phyloP scores from a whole-genome alignment of 2,888 invertebrate genomes.

The Oscheius sp. region DNA sequence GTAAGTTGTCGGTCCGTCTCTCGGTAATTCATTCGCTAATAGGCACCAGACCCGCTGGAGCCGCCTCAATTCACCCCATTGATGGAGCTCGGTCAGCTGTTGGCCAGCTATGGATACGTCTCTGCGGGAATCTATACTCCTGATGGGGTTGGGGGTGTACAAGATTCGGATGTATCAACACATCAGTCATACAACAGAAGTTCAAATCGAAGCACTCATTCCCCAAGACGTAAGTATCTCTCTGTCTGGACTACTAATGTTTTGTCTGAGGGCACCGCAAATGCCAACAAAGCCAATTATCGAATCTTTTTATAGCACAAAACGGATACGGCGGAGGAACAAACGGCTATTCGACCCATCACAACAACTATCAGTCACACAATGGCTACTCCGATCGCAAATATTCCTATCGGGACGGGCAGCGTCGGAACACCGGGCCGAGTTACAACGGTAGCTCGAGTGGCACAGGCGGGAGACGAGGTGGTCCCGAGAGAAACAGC shows the following conservation, averaged over 20 bases:
- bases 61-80: constrained; percentile 35
- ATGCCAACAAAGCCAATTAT: too few species aligned
- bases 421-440: constrained; percentile 22
- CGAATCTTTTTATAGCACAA: constrained; percentile 7
- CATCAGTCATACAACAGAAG: neutral
- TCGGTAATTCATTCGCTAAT: neutral
- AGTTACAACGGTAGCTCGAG: neutral
- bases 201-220: constrained; percentile 9
- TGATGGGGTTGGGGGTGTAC: constrained; percentile 27
- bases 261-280: neutral
- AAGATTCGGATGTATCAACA: neutral
- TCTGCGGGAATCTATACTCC: constrained; percentile 64
- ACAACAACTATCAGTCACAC: neutral
- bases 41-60: constrained; percentile 30
- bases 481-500: constrained; percentile 14
- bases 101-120: constrained; percentile 61
- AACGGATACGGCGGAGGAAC: constrained; percentile 16
- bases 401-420: neutral
- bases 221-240: constrained; percentile 11
- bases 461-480: neutral
- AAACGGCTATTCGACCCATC: constrained; percentile 9
- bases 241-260: too few species aligned
- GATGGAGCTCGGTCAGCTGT: constrained; percentile 50
- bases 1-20: constrained; percentile 2
- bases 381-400: constrained; percentile 18